Evolutionary conservation across 2,888 invertebrate genomes (phyloP).

Genomic region (Drosophila meridionalis): DNA sequence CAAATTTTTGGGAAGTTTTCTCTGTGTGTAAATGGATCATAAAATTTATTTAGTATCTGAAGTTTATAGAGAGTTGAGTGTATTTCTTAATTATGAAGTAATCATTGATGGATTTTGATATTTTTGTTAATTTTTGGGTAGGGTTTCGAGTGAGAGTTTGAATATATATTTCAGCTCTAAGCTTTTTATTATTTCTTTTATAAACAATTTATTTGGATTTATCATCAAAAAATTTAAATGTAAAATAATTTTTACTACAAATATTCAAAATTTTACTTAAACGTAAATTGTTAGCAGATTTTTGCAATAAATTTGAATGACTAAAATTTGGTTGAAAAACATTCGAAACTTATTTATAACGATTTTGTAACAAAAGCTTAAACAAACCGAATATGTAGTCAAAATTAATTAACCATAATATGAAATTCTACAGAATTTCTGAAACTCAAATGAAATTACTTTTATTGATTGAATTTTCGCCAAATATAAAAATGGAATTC

Average conservation of each 20-base stretch:
- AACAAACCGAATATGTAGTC: not conserved
- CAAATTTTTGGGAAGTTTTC: not conserved
- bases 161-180: too few relatives aligned
- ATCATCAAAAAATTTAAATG: not conserved
- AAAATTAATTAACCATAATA: not conserved
- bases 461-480: not conserved
- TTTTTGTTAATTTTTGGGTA: not conserved
- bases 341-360: not conserved
- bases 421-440: not conserved
- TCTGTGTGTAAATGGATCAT: not conserved
- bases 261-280: not conserved
- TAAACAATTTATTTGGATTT: too few relatives aligned
- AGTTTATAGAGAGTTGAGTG: not conserved
- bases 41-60: not conserved
- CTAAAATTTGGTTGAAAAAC: not conserved
- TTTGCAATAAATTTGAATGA: constrained; percentile 2
- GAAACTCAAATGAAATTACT: not conserved
- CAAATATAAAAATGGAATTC: not conserved
- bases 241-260: not conserved
- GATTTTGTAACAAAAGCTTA: not conserved
- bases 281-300: not conserved
- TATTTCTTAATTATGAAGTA: not conserved
- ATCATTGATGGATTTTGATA: not conserved
- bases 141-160: not conserved
- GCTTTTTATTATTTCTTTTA: not conserved